phyloP scores from a whole-genome alignment of 2,888 invertebrate genomes.

The Apamea anceps region DNA sequence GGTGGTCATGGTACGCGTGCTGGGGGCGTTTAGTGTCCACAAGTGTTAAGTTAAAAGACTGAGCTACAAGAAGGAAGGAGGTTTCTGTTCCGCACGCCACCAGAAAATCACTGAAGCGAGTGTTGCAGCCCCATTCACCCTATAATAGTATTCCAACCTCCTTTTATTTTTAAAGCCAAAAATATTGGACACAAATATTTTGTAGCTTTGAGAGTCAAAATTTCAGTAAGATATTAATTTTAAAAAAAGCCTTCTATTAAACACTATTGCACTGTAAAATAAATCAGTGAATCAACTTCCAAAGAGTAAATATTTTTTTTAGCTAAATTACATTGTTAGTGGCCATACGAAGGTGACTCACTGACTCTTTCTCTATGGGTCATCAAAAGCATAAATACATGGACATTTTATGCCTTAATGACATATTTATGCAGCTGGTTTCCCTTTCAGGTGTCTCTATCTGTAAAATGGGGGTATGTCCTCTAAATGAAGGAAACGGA shows the following conservation, averaged over 20 bases:
- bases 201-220: background rate
- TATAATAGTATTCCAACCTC: background rate
- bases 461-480: slow-evolving; percentile 74
- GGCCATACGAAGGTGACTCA: slow-evolving; percentile 8
- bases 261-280: slow-evolving; percentile 7
- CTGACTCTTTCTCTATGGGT: background rate
- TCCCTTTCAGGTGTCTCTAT: slow-evolving; percentile 63
- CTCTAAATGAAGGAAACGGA: slow-evolving; percentile 71
- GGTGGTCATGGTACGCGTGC: background rate
- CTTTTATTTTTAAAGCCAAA: background rate
- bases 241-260: background rate
- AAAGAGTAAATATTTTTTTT: slow-evolving; percentile 1
- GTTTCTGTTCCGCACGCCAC: too few species aligned
- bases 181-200: background rate
- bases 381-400: slow-evolving; percentile 53
- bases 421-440: slow-evolving; percentile 50
- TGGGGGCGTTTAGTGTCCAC: background rate
- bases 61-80: background rate
- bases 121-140: background rate
- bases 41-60: background rate
- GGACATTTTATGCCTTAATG: slow-evolving; percentile 48
- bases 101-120: too few species aligned
- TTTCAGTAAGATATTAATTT: background rate
- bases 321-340: slow-evolving; percentile 16
- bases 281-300: slow-evolving; percentile 34